Percentiles rank a stretch among this genome's conserved stretches.
Conservation (phyloP, 2,113 vertebrate genomes). For the Aplodontia rufa region DNA sequence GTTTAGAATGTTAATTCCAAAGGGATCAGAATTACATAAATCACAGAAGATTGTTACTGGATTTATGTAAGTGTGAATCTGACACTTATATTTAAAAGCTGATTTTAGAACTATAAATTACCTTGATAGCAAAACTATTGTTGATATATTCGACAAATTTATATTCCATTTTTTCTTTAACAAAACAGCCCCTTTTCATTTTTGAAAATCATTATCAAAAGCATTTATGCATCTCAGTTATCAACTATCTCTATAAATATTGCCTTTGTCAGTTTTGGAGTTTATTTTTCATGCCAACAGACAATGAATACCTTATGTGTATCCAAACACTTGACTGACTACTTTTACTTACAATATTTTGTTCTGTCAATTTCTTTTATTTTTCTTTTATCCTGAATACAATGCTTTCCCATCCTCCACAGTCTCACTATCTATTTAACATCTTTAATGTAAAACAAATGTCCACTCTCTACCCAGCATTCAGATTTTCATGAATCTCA, state of each 20-base stretch:
- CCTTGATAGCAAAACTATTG: neutral
- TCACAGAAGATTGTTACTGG: neutral
- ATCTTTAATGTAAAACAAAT: neutral
- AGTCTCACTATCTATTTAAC: neutral
- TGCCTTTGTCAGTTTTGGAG: neutral
- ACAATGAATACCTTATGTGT: neutral
- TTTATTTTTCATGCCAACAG: neutral
- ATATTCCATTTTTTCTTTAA: neutral
- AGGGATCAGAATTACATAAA: neutral
- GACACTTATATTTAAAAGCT: neutral
- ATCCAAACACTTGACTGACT: neutral
- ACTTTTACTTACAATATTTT: neutral
- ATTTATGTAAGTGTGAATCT: neutral
- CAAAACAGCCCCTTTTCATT: neutral
- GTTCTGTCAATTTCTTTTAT: neutral
- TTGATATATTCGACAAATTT: neutral
- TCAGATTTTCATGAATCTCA: neutral
- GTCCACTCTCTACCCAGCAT: neutral
- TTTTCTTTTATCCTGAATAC: neutral
- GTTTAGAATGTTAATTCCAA: conserved; percentile 23
- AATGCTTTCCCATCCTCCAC: neutral
- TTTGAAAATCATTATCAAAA: neutral
- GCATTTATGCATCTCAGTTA: neutral
- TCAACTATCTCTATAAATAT: neutral
- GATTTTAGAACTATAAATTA: neutral